Evolutionary conservation across 2,888 invertebrate genomes (phyloP).

Genomic region (Autographa pulchrina): DNA sequence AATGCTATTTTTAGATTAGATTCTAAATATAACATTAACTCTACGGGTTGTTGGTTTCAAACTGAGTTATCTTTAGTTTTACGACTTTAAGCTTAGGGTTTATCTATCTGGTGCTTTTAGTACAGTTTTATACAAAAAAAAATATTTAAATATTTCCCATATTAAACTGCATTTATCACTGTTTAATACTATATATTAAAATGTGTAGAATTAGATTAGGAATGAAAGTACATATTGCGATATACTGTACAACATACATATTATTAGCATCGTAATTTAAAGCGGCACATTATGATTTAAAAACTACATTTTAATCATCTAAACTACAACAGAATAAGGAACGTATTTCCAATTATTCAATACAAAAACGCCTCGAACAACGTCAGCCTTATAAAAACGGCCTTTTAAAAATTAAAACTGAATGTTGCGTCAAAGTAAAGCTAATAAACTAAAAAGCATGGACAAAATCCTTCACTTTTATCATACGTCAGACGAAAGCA

Average conservation of each 20-base stretch:
- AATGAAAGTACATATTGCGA: too few species aligned
- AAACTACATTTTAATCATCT: too few species aligned
- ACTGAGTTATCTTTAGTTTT: not conserved
- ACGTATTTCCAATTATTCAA: too few species aligned
- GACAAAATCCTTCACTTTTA: not conserved
- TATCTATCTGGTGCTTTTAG: not conserved
- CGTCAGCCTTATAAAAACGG: not conserved
- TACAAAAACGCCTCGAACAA: not conserved
- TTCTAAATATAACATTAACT: constrained; percentile 38
- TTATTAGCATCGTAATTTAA: too few species aligned
- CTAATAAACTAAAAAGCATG: not conserved
- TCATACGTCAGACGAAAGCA: constrained; percentile 11
- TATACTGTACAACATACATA: too few species aligned
- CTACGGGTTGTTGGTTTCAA: not conserved
- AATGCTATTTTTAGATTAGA: constrained; percentile 51
- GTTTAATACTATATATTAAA: too few species aligned
- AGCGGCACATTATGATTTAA: too few species aligned
- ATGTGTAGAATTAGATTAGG: too few species aligned
- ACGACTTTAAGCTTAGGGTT: not conserved
- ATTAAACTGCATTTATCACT: too few species aligned
- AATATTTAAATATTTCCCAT: too few species aligned
- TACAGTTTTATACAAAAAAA: not conserved
- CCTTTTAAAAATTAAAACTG: not conserved
- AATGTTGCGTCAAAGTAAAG: not conserved
- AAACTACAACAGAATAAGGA: too few species aligned